Evolutionary conservation across 2,888 invertebrate genomes (phyloP).

Genomic region (Deilephila elpenor): DNA sequence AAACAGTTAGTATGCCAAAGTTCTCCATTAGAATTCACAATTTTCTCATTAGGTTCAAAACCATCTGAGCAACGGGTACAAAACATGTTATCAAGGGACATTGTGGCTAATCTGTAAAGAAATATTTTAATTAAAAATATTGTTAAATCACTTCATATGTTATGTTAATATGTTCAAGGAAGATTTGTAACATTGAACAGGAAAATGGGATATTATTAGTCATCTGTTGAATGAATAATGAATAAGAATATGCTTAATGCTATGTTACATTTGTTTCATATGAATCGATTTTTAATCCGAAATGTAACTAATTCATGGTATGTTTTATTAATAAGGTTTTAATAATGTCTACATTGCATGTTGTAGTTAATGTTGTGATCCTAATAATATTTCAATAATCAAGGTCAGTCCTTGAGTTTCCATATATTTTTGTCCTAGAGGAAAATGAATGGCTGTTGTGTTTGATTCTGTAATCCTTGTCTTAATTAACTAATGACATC

Average conservation of each 20-base stretch:
- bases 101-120: slow-evolving; percentile 79
- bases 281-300: background rate
- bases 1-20: slow-evolving; percentile 99
- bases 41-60: slow-evolving; percentile 98
- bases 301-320: background rate
- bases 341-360: too few species aligned
- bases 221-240: slow-evolving; percentile 1
- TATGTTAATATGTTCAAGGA: background rate
- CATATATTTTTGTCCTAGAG: background rate
- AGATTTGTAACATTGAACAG: slow-evolving; percentile 18
- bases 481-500: too few species aligned
- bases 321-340: background rate
- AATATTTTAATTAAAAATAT: slow-evolving; percentile 17
- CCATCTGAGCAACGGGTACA: slow-evolving; percentile 98
- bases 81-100: slow-evolving; percentile 96
- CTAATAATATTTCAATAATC: background rate
- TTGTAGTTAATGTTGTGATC: too few species aligned
- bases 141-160: background rate
- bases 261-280: background rate
- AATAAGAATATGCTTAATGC: background rate
- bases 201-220: slow-evolving; percentile 14
- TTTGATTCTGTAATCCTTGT: background rate
- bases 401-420: background rate
- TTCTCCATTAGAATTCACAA: slow-evolving; percentile 99
- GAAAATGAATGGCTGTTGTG: background rate